These are phyloP conservation scores for Xestoiulus laeticollis DNA, from an alignment of 2,888 invertebrate species.

Conservation along the genomic window DNA sequence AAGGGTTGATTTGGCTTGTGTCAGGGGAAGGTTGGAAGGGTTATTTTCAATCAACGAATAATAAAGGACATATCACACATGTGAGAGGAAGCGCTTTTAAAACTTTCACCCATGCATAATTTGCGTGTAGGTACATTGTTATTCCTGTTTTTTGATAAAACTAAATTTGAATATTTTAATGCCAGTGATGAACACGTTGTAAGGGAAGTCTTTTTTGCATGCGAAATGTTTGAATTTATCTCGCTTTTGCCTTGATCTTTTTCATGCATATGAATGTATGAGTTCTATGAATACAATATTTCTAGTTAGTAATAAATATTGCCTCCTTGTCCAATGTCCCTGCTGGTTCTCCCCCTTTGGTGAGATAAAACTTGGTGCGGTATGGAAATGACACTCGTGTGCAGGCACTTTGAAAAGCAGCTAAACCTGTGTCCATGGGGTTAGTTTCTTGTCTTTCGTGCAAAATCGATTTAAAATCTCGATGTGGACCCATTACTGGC, in stretches of 20 bases:
- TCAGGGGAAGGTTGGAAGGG: no score
- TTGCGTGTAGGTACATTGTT: not conserved
- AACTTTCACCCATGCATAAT: not conserved
- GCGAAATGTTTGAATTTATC: not conserved
- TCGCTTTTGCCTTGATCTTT: not conserved
- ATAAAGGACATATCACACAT: no score
- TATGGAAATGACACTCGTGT: not conserved
- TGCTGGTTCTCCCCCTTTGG: not conserved
- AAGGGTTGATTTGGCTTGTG: not conserved
- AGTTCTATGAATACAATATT: slow-evolving; percentile 16
- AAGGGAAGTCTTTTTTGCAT: not conserved
- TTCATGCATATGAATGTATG: not conserved
- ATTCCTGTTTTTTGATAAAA: not conserved
- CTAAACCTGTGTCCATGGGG: slow-evolving; percentile 19
- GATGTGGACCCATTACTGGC: slow-evolving; percentile 33
- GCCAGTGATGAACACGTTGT: not conserved
- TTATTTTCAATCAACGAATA: no score
- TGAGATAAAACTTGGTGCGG: slow-evolving; percentile 2
- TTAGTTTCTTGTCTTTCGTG: slow-evolving; percentile 14
- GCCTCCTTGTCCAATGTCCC: not conserved
- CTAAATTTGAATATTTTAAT: slow-evolving; percentile 14
- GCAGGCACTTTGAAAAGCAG: not conserved
- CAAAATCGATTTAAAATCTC: slow-evolving; percentile 33
- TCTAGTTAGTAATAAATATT: slow-evolving; percentile 15
- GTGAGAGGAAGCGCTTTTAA: not conserved